Evolutionary conservation across 2,888 invertebrate genomes (phyloP).

Genomic region (Epistrophe grossulariae): DNA sequence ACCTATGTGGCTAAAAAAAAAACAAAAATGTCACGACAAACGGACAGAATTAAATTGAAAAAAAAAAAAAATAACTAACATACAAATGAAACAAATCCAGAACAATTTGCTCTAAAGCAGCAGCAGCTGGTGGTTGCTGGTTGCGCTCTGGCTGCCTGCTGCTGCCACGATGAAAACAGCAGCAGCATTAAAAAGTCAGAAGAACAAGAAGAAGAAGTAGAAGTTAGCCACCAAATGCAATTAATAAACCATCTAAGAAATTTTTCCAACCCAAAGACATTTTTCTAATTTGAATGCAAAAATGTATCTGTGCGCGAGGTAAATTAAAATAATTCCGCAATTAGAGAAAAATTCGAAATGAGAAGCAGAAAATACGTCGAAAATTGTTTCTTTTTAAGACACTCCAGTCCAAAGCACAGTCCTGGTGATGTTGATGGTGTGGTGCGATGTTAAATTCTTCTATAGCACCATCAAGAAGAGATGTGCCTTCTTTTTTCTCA

Average conservation of each 20-base stretch:
- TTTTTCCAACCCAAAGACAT: slow-evolving; percentile 48
- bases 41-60: slow-evolving; percentile 13
- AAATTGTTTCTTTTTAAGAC: slow-evolving; percentile 32
- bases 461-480: slow-evolving; percentile 4
- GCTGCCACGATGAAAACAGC: neutral
- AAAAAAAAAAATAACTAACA: neutral
- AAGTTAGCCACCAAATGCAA: slow-evolving; percentile 42
- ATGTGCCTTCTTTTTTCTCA: neutral
- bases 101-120: slow-evolving; percentile 50
- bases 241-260: slow-evolving; percentile 71
- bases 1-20: slow-evolving; percentile 3
- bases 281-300: slow-evolving; percentile 69
- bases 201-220: neutral
- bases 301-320: slow-evolving; percentile 42
- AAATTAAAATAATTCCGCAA: slow-evolving; percentile 74
- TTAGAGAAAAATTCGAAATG: slow-evolving; percentile 67
- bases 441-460: slow-evolving; percentile 26
- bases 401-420: neutral
- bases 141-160: neutral
- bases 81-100: slow-evolving; percentile 58
- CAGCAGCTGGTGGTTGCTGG: neutral
- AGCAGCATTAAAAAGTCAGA: neutral
- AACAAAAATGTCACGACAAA: slow-evolving; percentile 68
- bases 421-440: neutral
- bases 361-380: slow-evolving; percentile 14